phyloP scores from a whole-genome alignment of 2,113 vertebrate genomes.

The Hemicordylus capensis region DNA sequence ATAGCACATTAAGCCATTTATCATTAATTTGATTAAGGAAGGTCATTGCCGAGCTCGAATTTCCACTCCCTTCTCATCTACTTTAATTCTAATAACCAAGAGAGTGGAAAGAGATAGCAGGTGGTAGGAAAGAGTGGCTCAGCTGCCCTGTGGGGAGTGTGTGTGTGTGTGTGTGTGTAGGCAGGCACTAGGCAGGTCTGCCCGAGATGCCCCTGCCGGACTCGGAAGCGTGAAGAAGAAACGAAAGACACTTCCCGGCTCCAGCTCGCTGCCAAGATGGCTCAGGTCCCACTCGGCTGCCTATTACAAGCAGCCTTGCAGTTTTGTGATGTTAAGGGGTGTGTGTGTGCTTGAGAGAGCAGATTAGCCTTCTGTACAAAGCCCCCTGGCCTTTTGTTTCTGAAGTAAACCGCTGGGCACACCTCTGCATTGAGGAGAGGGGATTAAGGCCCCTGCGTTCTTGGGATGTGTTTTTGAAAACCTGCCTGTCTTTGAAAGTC shows the following conservation, averaged over 20 bases:
- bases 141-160: not conserved
- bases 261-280: not conserved
- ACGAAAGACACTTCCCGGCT: slow-evolving; percentile 9
- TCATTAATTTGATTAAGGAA: slow-evolving; percentile 71
- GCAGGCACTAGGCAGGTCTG: not conserved
- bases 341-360: not conserved
- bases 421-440: not conserved
- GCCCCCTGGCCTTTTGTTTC: slow-evolving; percentile 6
- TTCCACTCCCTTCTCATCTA: slow-evolving; percentile 32
- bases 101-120: slow-evolving; percentile 16
- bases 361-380: fast-evolving
- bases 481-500: not conserved
- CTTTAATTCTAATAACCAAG: slow-evolving; percentile 52
- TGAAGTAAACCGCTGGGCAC: not conserved
- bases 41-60: slow-evolving; percentile 23
- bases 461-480: not conserved
- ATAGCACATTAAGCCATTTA: slow-evolving; percentile 74
- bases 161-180: no score
- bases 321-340: not conserved
- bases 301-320: no score
- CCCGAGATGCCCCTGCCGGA: slow-evolving; percentile 11
- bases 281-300: fast-evolving
- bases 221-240: not conserved
- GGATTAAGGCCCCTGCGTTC: not conserved
- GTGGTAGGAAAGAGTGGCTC: not conserved